Percentiles rank a stretch among this genome's conserved stretches.
Evolutionary conservation across 2,888 invertebrate species (phyloP).

Genomic region (Tryphoninae sp.): DNA sequence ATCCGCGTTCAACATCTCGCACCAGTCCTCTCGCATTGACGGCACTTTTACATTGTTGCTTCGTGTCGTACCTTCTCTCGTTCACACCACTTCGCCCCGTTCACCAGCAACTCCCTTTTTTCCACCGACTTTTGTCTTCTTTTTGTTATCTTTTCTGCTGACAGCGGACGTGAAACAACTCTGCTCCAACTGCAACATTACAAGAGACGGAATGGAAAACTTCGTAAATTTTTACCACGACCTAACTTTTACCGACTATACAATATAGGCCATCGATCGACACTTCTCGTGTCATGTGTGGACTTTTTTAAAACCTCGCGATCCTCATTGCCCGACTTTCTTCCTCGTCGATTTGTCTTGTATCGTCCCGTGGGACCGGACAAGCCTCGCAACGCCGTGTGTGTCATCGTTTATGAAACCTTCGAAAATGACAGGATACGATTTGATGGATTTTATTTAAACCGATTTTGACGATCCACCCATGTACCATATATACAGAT

Average conservation of each 20-base stretch:
- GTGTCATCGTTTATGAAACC: constrained; percentile 44
- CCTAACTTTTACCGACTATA: not conserved
- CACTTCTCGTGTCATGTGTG: not conserved
- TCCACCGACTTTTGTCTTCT: constrained; percentile 13
- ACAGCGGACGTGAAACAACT: not conserved
- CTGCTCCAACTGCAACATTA: not conserved
- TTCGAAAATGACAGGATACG: constrained; percentile 49
- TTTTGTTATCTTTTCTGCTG: constrained; percentile 13
- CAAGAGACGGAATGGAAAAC: not conserved
- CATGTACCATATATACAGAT: constrained; percentile 5
- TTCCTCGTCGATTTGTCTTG: constrained; percentile 14
- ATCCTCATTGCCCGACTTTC: not conserved
- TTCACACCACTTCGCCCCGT: constrained; percentile 57
- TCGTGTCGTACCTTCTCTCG: not conserved
- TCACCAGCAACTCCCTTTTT: constrained; percentile 17
- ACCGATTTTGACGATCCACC: constrained; percentile 28
- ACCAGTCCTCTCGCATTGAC: constrained; percentile 67
- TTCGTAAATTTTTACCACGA: not conserved
- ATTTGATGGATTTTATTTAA: constrained; percentile 55
- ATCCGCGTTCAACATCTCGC: constrained; percentile 31
- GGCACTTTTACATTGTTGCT: constrained; percentile 74
- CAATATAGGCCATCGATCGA: not conserved
- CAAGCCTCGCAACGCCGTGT: constrained; percentile 1
- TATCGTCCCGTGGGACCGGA: constrained; percentile 12
- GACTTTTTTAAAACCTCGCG: not conserved